Conservation (phyloP, 2,888 invertebrate genomes). For the Cetonia aurata region DNA sequence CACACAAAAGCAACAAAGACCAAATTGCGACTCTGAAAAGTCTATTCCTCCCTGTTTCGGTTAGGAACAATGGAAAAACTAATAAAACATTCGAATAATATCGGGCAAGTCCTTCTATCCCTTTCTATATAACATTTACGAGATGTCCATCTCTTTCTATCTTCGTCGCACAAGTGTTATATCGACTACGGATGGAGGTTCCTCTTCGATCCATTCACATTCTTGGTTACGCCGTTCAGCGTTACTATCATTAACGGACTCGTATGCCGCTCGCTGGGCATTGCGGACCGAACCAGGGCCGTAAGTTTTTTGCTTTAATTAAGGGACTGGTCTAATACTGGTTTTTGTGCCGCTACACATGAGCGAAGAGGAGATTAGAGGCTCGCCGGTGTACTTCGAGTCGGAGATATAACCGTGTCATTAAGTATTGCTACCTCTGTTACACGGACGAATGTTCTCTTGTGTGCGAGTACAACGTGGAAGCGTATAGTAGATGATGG, state of each 20-base stretch:
- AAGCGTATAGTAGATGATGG: neutral
- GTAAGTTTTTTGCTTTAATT: slow-evolving; percentile 65
- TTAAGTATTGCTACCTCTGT: slow-evolving; percentile 53
- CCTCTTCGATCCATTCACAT: slow-evolving; percentile 46
- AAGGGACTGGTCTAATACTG: slow-evolving; percentile 64
- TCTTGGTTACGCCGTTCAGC: slow-evolving; percentile 29
- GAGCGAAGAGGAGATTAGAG: slow-evolving; percentile 63
- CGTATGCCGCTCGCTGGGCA: slow-evolving; percentile 47
- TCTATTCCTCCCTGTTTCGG: slow-evolving; percentile 16
- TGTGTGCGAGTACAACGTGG: slow-evolving; percentile 1
- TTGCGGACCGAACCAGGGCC: slow-evolving; percentile 48
- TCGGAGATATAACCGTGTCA: slow-evolving; percentile 58
- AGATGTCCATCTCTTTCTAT: neutral
- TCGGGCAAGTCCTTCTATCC: slow-evolving; percentile 18
- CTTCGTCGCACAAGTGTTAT: neutral
- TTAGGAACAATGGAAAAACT: slow-evolving; percentile 44
- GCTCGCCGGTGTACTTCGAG: slow-evolving; percentile 49
- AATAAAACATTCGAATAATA: slow-evolving; percentile 44
- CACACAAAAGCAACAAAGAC: neutral
- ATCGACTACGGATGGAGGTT: neutral
- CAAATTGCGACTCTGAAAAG: neutral
- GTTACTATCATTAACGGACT: too few relatives aligned
- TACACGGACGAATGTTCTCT: slow-evolving; percentile 43
- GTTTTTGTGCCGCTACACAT: slow-evolving; percentile 64
- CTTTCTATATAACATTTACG: neutral